A percentile compares a stretch with the other conserved stretches of the same genome.
phyloP scores from a whole-genome alignment of 2,888 invertebrate genomes.

The Patella caerulea region DNA sequence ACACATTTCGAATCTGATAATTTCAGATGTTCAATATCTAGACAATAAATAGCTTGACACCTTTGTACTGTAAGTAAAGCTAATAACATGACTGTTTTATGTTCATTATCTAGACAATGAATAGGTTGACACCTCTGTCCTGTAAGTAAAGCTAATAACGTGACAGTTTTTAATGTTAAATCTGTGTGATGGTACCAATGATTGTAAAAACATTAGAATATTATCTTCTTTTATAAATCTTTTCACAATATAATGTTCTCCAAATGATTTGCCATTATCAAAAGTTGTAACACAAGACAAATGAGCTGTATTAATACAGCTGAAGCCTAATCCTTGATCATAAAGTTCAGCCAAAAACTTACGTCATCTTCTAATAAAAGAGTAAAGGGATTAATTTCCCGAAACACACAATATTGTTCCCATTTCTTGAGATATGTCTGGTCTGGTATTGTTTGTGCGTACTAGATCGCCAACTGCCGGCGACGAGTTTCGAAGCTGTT shows the following conservation, averaged over 20 bases:
- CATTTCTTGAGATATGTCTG: slow-evolving; percentile 17
- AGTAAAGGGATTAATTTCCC: slow-evolving; percentile 20
- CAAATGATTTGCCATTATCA: slow-evolving; percentile 4
- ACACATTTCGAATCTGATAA: not conserved
- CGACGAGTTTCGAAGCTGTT: slow-evolving; percentile 17
- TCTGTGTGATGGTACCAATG: slow-evolving; percentile 18
- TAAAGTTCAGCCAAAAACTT: slow-evolving; percentile 25
- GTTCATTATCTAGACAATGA: slow-evolving; percentile 24
- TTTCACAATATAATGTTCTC: slow-evolving; percentile 23
- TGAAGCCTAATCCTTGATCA: slow-evolving; percentile 21
- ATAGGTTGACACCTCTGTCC: slow-evolving; percentile 17
- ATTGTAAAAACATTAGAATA: slow-evolving; percentile 13
- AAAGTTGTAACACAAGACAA: slow-evolving; percentile 15
- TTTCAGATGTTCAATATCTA: slow-evolving; percentile 30
- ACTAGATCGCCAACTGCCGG: slow-evolving; percentile 15
- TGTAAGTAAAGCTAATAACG: slow-evolving; percentile 25
- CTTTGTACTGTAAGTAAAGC: slow-evolving; percentile 35
- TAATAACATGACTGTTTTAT: slow-evolving; percentile 33
- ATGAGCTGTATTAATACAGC: slow-evolving; percentile 21
- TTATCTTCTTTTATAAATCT: slow-evolving; percentile 37
- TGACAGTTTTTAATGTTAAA: slow-evolving; percentile 29
- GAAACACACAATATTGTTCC: slow-evolving; percentile 23
- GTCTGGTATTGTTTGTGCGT: slow-evolving; percentile 22
- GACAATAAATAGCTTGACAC: slow-evolving; percentile 27
- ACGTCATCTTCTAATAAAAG: slow-evolving; percentile 17